Evolutionary conservation across 2,797 vertebrate species (phyloP).

Genomic region (Scyliorhinus canicula): DNA sequence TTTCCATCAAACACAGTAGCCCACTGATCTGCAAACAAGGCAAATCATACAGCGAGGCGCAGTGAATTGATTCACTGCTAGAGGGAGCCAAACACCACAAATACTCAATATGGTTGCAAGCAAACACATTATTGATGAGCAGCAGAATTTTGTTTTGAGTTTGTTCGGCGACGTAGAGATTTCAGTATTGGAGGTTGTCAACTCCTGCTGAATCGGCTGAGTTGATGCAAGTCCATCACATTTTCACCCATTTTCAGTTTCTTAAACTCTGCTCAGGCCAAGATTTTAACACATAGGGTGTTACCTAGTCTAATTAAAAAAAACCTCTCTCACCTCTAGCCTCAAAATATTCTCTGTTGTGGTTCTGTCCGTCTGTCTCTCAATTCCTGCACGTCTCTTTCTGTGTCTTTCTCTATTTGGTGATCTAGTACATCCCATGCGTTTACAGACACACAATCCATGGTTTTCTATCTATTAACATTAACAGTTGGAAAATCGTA

Average conservation of each 20-base stretch:
- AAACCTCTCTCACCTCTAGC: not conserved
- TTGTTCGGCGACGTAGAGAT: not conserved
- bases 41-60: not conserved
- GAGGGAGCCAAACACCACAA: constrained; percentile 24
- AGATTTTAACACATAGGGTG: not conserved
- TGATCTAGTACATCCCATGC: not conserved
- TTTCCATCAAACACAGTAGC: not conserved
- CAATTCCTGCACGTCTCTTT: not conserved
- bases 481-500: not conserved
- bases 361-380: too few species aligned
- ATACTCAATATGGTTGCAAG: not conserved
- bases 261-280: not conserved
- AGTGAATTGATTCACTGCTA: not conserved
- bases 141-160: not conserved
- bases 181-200: not conserved
- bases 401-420: not conserved
- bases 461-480: not conserved
- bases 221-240: not conserved
- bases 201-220: not conserved
- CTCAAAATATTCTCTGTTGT: not conserved
- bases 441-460: not conserved
- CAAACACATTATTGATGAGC: not conserved
- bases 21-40: not conserved
- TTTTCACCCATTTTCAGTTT: not conserved
- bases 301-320: not conserved